Base-by-base conservation (phyloP, 2,113 vertebrate species). In the Montifringilla adamsi region DNA sequence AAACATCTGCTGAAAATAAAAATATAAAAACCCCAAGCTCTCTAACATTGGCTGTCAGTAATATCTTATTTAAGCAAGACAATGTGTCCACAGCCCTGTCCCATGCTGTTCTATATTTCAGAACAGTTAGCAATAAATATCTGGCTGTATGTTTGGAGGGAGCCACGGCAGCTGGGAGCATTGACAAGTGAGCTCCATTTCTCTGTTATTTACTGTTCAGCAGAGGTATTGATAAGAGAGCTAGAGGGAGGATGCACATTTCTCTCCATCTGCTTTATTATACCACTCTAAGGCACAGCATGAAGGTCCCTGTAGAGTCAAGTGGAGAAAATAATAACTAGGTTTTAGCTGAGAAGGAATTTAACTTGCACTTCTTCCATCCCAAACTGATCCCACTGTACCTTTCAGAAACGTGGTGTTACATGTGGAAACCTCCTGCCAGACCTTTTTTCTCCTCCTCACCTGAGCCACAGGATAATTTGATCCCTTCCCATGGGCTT, bases 191-290 rank as follows among this genome's bases (percentile, higher is more conserved):
- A 95, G 47, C 41, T 75, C 60, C 0, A 0, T 92, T 93, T 93
- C 84, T 73, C 64, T 72, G 72, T 93, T 93, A 89, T 89, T 96
- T 91, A 88, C 70, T 72, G 85, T 60, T 82, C 73, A 78, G 79
- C 70, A 87, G 67, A 90, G 44, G 44, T 95, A 93, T 89, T 95
- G 92, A 92, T 94, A 93, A 87, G 56, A 91, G 28, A 92, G 52
- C n/a, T 72, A 41, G 68, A 89, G 75, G 15, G 86, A 92, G 64
- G 50, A 84, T 8, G 11, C 44, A 89, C 83, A 89, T 89, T 94
- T 92, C 49, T 94, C 73, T 92, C 92, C 73, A 84, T 92, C 83
- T 92, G 90, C 60, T 93, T 84, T 86, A 84, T 94, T 93, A 84
- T 6, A 52, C 62, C 31, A 56, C 60, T 81, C 26, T 59, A 84